Evolutionary conservation across 2,888 invertebrate species (phyloP).

Genomic region (Didymodactylos carnosus): DNA sequence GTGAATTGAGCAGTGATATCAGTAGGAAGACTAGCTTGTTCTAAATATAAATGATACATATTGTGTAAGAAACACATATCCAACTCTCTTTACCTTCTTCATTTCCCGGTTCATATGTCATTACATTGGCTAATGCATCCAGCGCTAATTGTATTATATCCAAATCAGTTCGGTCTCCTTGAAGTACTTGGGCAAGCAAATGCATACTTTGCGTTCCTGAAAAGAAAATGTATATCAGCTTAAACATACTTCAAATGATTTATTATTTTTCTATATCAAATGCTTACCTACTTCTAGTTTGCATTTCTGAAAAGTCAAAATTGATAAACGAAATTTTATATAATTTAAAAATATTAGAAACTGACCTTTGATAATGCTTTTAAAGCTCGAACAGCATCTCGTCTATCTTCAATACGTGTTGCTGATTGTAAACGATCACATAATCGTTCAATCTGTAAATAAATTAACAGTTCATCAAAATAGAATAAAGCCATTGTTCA

Average conservation of each 20-base stretch:
- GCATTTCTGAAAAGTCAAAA: constrained; percentile 46
- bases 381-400: constrained; percentile 84
- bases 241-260: no score
- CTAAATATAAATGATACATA: neutral
- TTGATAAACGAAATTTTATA: neutral
- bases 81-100: constrained; percentile 9
- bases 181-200: neutral
- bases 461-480: neutral
- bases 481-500: neutral
- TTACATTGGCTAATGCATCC: constrained; percentile 74
- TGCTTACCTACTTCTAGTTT: constrained; percentile 83
- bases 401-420: constrained; percentile 71
- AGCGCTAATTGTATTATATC: constrained; percentile 77
- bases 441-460: constrained; percentile 53
- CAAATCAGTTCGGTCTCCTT: constrained; percentile 48
- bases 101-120: constrained; percentile 36
- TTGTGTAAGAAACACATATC: neutral
- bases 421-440: constrained; percentile 79
- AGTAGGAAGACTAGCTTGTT: constrained; percentile 18
- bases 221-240: no score
- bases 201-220: neutral
- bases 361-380: constrained; percentile 46
- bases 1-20: constrained; percentile 49
- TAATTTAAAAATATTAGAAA: neutral
- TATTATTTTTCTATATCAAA: constrained; percentile 64